Conservation (phyloP, 2,888 invertebrate species). For the Phortica okadai region DNA sequence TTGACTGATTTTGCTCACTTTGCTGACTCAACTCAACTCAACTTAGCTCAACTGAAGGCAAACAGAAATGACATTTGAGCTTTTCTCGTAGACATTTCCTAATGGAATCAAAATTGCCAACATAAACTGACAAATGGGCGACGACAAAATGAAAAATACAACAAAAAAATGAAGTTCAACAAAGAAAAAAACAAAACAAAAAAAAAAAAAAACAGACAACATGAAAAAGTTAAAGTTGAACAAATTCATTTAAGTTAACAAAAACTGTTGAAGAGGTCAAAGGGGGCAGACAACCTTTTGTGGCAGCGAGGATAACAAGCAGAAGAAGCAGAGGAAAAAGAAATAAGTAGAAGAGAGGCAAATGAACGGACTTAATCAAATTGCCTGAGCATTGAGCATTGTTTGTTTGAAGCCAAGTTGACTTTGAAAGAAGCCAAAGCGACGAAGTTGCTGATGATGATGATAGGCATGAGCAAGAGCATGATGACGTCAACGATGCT, state of each 20-base stretch:
- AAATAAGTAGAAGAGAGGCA: neutral
- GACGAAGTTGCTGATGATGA: neutral
- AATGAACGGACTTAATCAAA: constrained; percentile 25
- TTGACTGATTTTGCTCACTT: constrained; percentile 1
- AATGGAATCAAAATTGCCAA: constrained; percentile 64
- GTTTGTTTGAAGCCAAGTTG: neutral
- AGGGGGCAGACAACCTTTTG: constrained; percentile 10
- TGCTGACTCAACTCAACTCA: constrained; percentile 43
- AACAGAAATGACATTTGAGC: constrained; percentile 67
- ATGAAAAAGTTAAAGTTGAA: constrained; percentile 15
- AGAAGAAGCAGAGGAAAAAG: neutral
- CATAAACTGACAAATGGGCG: constrained; percentile 18
- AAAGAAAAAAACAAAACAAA: constrained; percentile 14
- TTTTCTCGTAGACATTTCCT: constrained; percentile 58
- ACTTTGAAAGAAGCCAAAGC: neutral
- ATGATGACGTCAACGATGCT: neutral
- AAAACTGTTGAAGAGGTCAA: neutral
- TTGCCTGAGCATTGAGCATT: constrained; percentile 15
- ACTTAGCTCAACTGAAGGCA: constrained; percentile 40
- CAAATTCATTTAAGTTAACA: constrained; percentile 26
- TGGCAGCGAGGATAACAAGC: neutral
- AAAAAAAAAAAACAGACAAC: constrained; percentile 5
- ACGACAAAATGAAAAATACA: neutral
- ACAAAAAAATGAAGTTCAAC: neutral
- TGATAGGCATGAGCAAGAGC: neutral